These are phyloP conservation scores for Andrena bucephala DNA, from an alignment of 2,888 invertebrate genomes.

Conservation along the genomic window DNA sequence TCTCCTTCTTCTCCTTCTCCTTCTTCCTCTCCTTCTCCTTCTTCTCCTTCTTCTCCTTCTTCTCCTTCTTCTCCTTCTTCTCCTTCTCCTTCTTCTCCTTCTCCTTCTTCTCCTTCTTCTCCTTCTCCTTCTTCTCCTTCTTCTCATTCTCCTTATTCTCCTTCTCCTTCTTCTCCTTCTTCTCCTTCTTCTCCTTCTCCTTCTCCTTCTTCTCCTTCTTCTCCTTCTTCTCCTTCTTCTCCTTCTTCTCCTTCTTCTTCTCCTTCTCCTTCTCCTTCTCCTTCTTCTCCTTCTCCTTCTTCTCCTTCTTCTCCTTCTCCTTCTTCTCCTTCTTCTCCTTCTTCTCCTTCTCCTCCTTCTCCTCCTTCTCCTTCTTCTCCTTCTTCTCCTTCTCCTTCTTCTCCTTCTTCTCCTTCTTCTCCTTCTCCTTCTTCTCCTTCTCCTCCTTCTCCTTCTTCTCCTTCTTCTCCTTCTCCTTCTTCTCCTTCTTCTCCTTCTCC, in stretches of 20 bases:
- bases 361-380: too few relatives aligned
- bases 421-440: background rate
- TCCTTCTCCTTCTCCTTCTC: too few relatives aligned
- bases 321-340: conserved; percentile 5
- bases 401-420: conserved; percentile 13
- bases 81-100: conserved; percentile 13
- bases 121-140: conserved; percentile 18
- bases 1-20: too few relatives aligned
- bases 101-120: background rate
- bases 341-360: too few relatives aligned
- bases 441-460: too few relatives aligned
- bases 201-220: conserved; percentile 5
- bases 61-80: background rate
- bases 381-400: conserved; percentile 5
- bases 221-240: conserved; percentile 13
- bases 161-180: conserved; percentile 17
- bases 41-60: conserved; percentile 16
- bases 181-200: background rate
- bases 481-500: background rate
- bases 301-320: background rate
- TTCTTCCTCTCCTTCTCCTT: conserved; percentile 10
- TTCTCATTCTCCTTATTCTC: too few relatives aligned
- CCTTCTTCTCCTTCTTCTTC: background rate
- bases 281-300: background rate
- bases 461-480: background rate